Base-by-base conservation (phyloP, 2,113 vertebrate species). In the Hyla sarda region DNA sequence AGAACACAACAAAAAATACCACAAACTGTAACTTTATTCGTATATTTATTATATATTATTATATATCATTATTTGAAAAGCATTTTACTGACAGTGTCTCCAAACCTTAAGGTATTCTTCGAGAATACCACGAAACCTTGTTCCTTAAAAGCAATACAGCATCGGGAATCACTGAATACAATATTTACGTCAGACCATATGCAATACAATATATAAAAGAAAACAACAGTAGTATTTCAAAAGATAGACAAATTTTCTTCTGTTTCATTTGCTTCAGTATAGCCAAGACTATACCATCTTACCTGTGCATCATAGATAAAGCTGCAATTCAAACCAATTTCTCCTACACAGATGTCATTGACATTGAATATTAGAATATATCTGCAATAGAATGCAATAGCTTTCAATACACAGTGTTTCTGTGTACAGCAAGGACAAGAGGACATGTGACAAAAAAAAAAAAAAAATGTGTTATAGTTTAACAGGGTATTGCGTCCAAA, bases 1-100 rank as follows among this genome's bases (percentile, higher is more conserved):
- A 71, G 3, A 71, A 71, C 67, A 37, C 6, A 41, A 71, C 67
- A 71, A 23, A 12, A 41, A 41, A 37, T 32, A 54, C 48, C 25
- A 54, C 28, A 77, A 77, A 77, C 52, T 77, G 25, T 7, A 17
- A 54, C 47, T 77, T 77, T 77, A 76, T 76, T 76, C 17, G 16
- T 54, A 77, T 13, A 32, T 52, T 32, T 17, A 54, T 0, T 32
- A 30, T 32, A 50, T 69, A 41, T 41, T 19, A 19, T 32, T 28
- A 52, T 32, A 54, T 77, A 54, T 19, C 7, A 58, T 54, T 19
- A 12, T 14, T 52, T 19, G 10, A 34, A 58, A 23, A 37, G 54
- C 54, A 60, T 45, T 81, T 65, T 14, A 28, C 37, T 45, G 13
- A 80, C 32, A 81, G 12, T 34, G 17, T 47, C 45, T 7, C 17